Evolutionary conservation across 2,888 invertebrate species (phyloP).

Genomic region (Sisyra terminalis): DNA sequence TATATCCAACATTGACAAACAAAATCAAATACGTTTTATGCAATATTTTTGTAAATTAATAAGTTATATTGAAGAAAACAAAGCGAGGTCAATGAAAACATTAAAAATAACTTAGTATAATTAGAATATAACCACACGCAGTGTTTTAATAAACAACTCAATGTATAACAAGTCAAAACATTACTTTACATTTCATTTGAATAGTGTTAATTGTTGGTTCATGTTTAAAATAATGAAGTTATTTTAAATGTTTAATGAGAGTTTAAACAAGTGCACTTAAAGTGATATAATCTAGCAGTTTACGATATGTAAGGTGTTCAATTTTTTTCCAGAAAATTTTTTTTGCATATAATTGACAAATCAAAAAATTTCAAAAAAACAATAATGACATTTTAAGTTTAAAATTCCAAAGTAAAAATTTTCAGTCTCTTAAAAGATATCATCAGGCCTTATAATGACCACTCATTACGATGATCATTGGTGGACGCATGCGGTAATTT

Average conservation of each 20-base stretch:
- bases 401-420: too few relatives aligned
- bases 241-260: too few relatives aligned
- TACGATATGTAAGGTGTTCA: background rate
- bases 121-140: too few relatives aligned
- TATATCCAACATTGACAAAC: too few relatives aligned
- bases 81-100: too few relatives aligned
- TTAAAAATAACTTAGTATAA: too few relatives aligned
- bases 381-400: background rate
- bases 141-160: too few relatives aligned
- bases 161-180: background rate
- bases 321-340: background rate
- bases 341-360: background rate
- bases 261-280: background rate
- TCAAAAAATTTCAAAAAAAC: background rate
- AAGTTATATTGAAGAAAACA: too few relatives aligned
- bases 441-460: background rate
- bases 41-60: too few relatives aligned
- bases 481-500: constrained; percentile 69
- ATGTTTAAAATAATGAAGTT: background rate
- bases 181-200: background rate
- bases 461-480: constrained; percentile 34
- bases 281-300: background rate
- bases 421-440: too few relatives aligned
- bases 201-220: background rate
- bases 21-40: too few relatives aligned